Base-by-base conservation (phyloP, 2,888 invertebrate genomes). In the Chaitophorus viminalis region DNA sequence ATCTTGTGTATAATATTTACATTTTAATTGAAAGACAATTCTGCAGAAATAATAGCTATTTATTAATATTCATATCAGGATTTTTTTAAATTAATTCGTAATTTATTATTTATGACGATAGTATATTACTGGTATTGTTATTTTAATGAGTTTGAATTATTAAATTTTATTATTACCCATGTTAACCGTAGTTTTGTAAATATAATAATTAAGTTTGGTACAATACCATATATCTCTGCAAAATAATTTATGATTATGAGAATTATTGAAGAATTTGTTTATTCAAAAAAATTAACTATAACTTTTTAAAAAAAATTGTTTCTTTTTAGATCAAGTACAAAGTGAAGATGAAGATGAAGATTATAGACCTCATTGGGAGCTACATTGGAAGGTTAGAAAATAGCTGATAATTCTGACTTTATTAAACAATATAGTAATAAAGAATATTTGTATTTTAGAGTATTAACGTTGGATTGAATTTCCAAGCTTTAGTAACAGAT, bases 401-500 rank as follows among this genome's bases (percentile, higher is more conserved):
- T n/a, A 31, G 1, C 3, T n/a, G 33, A 65, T n/a, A n/a, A n/a
- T 31, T 17, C 21, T 52, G 4, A n/a, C 9, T 77, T 18, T 46
- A 76, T 17, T 46, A 9, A 46, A 46, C 2, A 14, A 46, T 46
- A 46, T 46, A 46, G 21, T 74, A 17, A 83, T 46, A 31, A 39
- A 39, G 36, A 39, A 14, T 76, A 36, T 65, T 52, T 82, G 11
- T 39, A 76, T 84, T 88, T 54, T n/a, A 89, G 89, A 85, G 88
- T 39, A 88, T 89, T 21, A 89, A 88, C 75, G 89, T 89, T 54
- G 89, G 89, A 33, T 21, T 65, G 25, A 76, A 89, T 76, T 89
- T 88, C 54, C 89, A 89, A 78, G 89, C 89, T 54, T 75, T 88
- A 52, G 82, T 89, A 60, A 88, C 89, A 1, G 89, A 89, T 76